These are phyloP conservation scores for Melanaphis sacchari DNA, from an alignment of 1,140 invertebrate genomes.

Conservation along the genomic window DNA sequence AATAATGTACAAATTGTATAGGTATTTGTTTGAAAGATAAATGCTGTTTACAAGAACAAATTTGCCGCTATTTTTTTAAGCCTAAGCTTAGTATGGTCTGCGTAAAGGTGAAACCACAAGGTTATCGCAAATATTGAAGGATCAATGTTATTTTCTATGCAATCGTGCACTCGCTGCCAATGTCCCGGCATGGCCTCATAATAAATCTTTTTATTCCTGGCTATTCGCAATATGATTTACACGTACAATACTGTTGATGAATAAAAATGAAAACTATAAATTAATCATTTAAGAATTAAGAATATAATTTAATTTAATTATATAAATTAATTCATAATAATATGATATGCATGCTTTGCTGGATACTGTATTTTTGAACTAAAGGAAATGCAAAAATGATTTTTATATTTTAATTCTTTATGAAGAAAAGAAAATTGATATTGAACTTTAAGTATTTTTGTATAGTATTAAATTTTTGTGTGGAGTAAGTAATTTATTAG, in stretches of 20 bases:
- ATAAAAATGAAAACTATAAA: neutral
- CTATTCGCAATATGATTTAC: conserved; percentile 8
- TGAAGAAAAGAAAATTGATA: neutral
- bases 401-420: neutral
- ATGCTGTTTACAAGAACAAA: neutral
- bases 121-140: conserved; percentile 46
- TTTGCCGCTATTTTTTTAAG: neutral
- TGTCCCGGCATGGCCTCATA: conserved; percentile 15
- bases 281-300: neutral
- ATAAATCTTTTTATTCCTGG: neutral
- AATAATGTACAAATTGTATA: neutral
- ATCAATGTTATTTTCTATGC: conserved; percentile 41
- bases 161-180: neutral
- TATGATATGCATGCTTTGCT: neutral
- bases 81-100: neutral
- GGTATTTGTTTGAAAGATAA: neutral
- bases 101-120: conserved; percentile 19
- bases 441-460: neutral
- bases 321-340: neutral
- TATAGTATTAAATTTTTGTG: too few species aligned
- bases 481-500: too few species aligned
- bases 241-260: neutral
- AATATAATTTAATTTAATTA: neutral
- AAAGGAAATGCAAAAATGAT: neutral
- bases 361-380: neutral